Conservation (phyloP, 2,113 vertebrate species). For the Microtus ochrogaster region DNA sequence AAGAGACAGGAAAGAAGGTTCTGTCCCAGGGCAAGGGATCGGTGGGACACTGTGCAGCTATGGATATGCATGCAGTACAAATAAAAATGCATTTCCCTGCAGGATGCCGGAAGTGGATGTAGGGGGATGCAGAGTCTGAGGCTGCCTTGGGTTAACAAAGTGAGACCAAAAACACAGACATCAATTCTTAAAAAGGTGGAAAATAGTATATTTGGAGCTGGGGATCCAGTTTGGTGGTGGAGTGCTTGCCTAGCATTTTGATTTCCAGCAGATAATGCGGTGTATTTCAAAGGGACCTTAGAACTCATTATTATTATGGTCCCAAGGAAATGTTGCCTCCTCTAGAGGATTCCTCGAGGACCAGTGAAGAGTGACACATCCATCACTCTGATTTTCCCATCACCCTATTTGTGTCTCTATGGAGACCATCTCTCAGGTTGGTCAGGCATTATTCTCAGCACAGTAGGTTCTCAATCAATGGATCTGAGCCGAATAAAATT, state of each 20-base stretch:
- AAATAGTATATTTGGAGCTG: background rate
- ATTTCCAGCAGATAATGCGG: background rate
- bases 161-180: background rate
- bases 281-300: background rate
- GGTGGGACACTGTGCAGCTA: background rate
- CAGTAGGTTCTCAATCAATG: background rate
- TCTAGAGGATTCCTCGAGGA: background rate
- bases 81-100: background rate
- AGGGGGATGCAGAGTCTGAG: background rate
- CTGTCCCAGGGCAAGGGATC: background rate
- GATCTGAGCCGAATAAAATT: background rate
- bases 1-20: constrained; percentile 38
- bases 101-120: background rate
- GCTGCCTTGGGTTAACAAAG: background rate
- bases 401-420: background rate
- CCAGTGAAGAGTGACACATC: background rate
- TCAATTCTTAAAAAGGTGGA: background rate
- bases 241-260: background rate
- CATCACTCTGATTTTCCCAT: background rate
- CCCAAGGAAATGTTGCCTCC: background rate
- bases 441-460: background rate
- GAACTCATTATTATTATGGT: background rate
- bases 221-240: background rate
- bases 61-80: background rate
- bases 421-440: background rate